Evolutionary conservation across 1,140 invertebrate genomes (phyloP).

Genomic region (Brachionus koreanus): DNA sequence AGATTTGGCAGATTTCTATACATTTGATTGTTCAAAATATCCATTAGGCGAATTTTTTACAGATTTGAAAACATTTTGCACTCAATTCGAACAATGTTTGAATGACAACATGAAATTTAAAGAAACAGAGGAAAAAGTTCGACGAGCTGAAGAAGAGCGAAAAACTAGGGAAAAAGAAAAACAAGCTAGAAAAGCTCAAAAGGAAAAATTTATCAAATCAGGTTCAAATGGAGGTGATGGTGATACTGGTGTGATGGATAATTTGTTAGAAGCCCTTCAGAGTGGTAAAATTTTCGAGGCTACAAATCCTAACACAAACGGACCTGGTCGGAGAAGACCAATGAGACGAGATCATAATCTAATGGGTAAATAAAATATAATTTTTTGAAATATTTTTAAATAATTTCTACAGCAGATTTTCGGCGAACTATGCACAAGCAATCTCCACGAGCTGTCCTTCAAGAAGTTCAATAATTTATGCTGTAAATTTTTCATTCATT

Average conservation of each 20-base stretch:
- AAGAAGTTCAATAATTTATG: constrained; percentile 31
- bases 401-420: background rate
- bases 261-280: constrained; percentile 84
- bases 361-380: constrained; percentile 11
- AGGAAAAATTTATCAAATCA: constrained; percentile 78
- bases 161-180: constrained; percentile 71
- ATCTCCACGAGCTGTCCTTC: background rate
- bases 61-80: constrained; percentile 91
- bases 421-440: constrained; percentile 25
- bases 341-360: constrained; percentile 4
- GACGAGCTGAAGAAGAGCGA: constrained; percentile 74
- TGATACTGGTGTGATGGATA: constrained; percentile 95
- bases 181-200: constrained; percentile 71
- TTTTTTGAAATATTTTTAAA: background rate
- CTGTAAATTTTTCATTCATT: background rate
- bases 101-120: constrained; percentile 73
- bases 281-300: constrained; percentile 64
- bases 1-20: constrained; percentile 80
- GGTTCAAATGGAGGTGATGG: constrained; percentile 63
- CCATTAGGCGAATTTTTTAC: constrained; percentile 90
- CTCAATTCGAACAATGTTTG: constrained; percentile 73
- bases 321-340: constrained; percentile 4
- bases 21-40: constrained; percentile 89
- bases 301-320: background rate
- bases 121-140: constrained; percentile 82